Percentiles rank a stretch among this genome's conserved stretches.
Evolutionary conservation across 37 sponge, comb jelly and placozoan species (phyloP).

Genomic region (Halisarca cf. caerulea): DNA sequence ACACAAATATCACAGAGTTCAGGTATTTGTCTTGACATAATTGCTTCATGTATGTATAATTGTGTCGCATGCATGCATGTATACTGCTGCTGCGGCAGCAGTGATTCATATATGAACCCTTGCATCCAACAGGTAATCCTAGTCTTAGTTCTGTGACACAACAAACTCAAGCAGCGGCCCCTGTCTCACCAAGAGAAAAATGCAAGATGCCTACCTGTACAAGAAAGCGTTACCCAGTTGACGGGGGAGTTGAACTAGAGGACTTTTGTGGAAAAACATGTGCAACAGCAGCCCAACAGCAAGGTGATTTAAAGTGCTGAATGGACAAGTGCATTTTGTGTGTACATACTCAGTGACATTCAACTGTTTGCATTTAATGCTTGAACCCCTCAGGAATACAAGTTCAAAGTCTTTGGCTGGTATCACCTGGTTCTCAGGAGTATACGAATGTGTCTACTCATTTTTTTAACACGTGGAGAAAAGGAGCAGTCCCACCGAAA

Average conservation of each 20-base stretch:
- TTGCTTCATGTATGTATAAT: background rate
- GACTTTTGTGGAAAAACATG: slow-evolving; percentile 24
- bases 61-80: background rate
- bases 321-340: too few species aligned
- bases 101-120: too few species aligned
- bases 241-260: background rate
- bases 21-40: background rate
- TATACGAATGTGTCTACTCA: background rate
- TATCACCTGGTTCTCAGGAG: background rate
- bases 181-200: slow-evolving; percentile 8
- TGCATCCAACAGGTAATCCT: background rate
- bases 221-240: background rate
- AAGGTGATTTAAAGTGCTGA: too few species aligned
- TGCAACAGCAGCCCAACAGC: background rate
- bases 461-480: background rate
- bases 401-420: background rate
- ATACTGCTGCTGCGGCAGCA: background rate
- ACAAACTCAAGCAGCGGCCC: background rate
- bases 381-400: background rate
- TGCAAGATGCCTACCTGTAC: slow-evolving; percentile 28
- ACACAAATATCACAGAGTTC: background rate
- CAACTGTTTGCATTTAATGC: background rate
- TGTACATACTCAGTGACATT: too few species aligned
- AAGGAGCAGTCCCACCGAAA: background rate
- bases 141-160: background rate